Conservation (phyloP, 2,888 invertebrate genomes). For the Scelioninae gen. 2 region DNA sequence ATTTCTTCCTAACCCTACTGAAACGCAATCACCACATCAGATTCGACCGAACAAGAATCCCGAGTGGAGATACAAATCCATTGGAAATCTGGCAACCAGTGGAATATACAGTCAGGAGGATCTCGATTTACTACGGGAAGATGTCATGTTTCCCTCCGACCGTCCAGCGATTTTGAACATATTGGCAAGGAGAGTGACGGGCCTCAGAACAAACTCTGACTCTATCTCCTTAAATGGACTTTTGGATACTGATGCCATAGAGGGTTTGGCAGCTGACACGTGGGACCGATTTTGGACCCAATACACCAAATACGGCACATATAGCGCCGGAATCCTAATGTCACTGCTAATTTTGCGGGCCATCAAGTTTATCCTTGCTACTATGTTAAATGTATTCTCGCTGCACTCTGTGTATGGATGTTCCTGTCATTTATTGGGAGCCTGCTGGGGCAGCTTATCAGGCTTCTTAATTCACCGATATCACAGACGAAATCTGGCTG, state of each 20-base stretch:
- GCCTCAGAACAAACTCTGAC: neutral
- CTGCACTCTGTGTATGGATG: too few relatives aligned
- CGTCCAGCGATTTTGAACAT: constrained; percentile 4
- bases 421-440: too few relatives aligned
- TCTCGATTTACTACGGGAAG: too few relatives aligned
- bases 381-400: too few relatives aligned
- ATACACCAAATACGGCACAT: neutral
- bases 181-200: neutral
- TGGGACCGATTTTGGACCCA: neutral
- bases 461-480: too few relatives aligned
- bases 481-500: too few relatives aligned
- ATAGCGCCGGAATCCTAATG: constrained; percentile 20
- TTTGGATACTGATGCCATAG: neutral
- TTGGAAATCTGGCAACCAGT: constrained; percentile 4
- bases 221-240: neutral
- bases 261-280: neutral
- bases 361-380: too few relatives aligned
- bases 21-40: too few relatives aligned
- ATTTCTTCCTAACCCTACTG: too few relatives aligned
- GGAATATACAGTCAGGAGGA: too few relatives aligned
- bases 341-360: too few relatives aligned
- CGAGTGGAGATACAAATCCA: neutral
- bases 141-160: constrained; percentile 10
- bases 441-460: too few relatives aligned
- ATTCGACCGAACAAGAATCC: neutral